A percentile compares a stretch with the other conserved stretches of the same genome.
phyloP scores from a whole-genome alignment of 2,797 vertebrate genomes.

The Myotis myotis region DNA sequence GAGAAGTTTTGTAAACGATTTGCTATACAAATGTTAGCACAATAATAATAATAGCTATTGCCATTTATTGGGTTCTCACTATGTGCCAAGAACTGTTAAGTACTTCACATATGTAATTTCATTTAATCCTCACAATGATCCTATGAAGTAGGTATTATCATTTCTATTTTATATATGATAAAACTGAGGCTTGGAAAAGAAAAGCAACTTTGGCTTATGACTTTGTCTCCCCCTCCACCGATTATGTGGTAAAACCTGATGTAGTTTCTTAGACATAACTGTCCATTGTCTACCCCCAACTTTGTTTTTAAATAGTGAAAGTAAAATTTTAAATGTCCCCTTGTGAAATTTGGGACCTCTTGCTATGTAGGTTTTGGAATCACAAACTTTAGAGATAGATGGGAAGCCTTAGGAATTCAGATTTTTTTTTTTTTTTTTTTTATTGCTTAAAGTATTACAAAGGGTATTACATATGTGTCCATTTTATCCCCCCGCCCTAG shows the following conservation, averaged over 20 bases:
- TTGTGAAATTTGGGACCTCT: not conserved
- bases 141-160: not conserved
- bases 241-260: not conserved
- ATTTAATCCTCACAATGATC: not conserved
- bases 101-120: not conserved
- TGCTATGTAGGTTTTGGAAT: not conserved
- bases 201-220: not conserved
- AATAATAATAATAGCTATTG: not conserved
- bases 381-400: not conserved
- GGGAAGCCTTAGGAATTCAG: not conserved
- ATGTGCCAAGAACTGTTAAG: not conserved
- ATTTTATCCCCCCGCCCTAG: no score
- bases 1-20: not conserved
- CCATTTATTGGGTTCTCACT: not conserved
- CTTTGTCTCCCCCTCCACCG: not conserved
- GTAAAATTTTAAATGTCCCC: not conserved
- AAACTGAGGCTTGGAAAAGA: not conserved
- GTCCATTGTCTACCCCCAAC: not conserved
- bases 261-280: not conserved
- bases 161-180: not conserved
- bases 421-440: no score
- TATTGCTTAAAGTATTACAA: no score
- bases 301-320: conserved; percentile 20
- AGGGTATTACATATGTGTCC: no score
- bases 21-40: not conserved